phyloP scores from a whole-genome alignment of 1,140 invertebrate species.

The Drosophila obscura region DNA sequence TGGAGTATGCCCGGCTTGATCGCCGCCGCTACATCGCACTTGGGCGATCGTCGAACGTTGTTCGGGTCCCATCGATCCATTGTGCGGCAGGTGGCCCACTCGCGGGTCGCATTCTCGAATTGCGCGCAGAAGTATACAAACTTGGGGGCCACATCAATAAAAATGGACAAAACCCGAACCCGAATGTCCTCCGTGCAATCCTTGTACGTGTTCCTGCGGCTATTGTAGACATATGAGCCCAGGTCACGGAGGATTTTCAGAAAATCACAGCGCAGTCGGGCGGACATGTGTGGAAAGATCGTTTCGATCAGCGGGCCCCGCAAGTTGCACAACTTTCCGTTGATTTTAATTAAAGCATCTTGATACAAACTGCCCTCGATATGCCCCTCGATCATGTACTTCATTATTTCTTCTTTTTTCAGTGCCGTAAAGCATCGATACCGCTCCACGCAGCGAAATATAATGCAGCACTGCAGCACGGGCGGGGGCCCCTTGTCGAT shows the following conservation, averaged over 20 bases:
- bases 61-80: neutral
- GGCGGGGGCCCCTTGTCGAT: too few species aligned
- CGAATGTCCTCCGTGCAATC: conserved; percentile 39
- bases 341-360: conserved; percentile 31
- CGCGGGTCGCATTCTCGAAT: conserved; percentile 32
- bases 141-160: conserved; percentile 28
- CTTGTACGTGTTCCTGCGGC: neutral
- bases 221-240: conserved; percentile 37
- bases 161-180: conserved; percentile 27
- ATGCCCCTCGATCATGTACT: conserved; percentile 36
- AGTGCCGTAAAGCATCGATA: conserved; percentile 34
- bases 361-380: conserved; percentile 34
- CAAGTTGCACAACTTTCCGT: conserved; percentile 30
- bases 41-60: neutral
- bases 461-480: neutral
- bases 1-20: conserved; percentile 41
- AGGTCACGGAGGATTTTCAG: conserved; percentile 28
- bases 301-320: conserved; percentile 38
- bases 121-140: conserved; percentile 34
- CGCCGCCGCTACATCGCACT: conserved; percentile 9
- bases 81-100: conserved; percentile 42
- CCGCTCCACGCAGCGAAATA: conserved; percentile 38
- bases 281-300: conserved; percentile 32
- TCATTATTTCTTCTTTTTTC: conserved; percentile 31
- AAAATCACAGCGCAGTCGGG: conserved; percentile 34